A percentile compares a stretch with the other conserved stretches of the same genome.
Evolutionary conservation across 2,797 vertebrate species (phyloP).

Genomic region (Cygnus olor): DNA sequence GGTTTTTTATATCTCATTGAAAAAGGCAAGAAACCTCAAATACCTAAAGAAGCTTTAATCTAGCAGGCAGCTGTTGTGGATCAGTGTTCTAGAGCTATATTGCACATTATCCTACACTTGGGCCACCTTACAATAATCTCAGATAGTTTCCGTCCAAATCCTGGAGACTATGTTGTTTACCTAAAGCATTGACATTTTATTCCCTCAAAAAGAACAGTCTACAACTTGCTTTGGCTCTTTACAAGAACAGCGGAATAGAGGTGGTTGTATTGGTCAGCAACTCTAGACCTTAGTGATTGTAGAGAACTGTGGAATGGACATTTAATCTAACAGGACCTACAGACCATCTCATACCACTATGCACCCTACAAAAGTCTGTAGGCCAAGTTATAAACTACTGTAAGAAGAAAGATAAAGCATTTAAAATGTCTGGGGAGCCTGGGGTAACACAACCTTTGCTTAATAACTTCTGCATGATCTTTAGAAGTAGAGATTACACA

Average conservation of each 20-base stretch:
- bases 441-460: not conserved
- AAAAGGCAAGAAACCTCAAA: not conserved
- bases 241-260: not conserved
- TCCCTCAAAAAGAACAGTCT: not conserved
- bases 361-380: not conserved
- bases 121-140: not conserved
- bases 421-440: not conserved
- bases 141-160: not conserved
- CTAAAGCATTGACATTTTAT: not conserved
- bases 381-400: not conserved
- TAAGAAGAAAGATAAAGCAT: not conserved
- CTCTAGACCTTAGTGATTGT: not conserved
- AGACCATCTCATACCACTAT: not conserved
- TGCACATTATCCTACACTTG: not conserved
- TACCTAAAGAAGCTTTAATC: not conserved
- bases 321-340: not conserved
- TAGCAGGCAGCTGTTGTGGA: not conserved
- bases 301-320: not conserved
- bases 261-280: not conserved
- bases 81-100: not conserved
- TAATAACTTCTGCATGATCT: not conserved
- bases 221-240: not conserved
- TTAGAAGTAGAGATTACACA: not conserved
- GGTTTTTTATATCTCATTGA: not conserved
- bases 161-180: not conserved